phyloP scores from a whole-genome alignment of 2,113 vertebrate genomes.

The Raja brachyura region DNA sequence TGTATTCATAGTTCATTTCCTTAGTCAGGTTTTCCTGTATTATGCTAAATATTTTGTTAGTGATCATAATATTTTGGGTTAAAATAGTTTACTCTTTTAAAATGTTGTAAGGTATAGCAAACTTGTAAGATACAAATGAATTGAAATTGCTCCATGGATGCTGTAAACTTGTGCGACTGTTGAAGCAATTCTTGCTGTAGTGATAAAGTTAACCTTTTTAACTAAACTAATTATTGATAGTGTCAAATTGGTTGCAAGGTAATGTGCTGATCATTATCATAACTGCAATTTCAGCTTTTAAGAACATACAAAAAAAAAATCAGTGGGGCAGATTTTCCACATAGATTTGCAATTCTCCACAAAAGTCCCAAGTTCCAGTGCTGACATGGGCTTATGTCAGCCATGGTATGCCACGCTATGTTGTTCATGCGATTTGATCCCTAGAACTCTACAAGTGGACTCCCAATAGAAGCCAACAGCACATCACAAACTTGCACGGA shows the following conservation, averaged over 20 bases:
- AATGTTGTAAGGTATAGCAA: not conserved
- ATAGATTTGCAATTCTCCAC: no score
- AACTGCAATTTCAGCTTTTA: not conserved
- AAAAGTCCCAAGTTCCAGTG: no score
- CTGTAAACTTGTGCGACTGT: not conserved
- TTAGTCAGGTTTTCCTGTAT: not conserved
- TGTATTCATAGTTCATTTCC: not conserved
- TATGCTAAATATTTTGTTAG: not conserved
- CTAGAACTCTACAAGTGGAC: no score
- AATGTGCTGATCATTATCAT: not conserved
- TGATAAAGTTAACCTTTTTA: not conserved
- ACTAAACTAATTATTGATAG: not conserved
- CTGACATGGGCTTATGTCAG: no score
- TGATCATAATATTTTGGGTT: not conserved
- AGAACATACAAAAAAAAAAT: not conserved
- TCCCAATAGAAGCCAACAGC: no score
- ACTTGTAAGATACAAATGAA: not conserved
- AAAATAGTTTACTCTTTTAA: not conserved
- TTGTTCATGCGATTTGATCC: no score
- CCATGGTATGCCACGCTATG: no score
- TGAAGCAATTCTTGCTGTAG: not conserved
- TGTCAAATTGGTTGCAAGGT: not conserved
- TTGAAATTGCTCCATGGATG: not conserved
- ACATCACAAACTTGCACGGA: no score
- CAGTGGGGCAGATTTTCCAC: no score